A percentile compares a stretch with the other conserved stretches of the same genome.
These are phyloP conservation scores for Bombus polaris DNA, from an alignment of 1,140 invertebrate species.

Conservation along the genomic window DNA sequence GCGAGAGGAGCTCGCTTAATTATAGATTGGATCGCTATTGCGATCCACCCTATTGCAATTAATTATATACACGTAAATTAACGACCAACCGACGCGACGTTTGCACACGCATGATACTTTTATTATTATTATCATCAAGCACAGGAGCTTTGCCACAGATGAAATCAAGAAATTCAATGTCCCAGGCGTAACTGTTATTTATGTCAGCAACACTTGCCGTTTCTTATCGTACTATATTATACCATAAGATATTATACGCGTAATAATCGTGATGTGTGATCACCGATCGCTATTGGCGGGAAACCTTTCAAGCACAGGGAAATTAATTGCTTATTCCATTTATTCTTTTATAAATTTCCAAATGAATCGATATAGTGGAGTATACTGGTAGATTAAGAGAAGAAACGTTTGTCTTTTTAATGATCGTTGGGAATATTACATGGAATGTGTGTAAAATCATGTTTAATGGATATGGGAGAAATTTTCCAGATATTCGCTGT, in stretches of 20 bases:
- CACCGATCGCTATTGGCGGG: not conserved
- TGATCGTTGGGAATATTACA: not conserved
- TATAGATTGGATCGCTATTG: not conserved
- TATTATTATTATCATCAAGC: not conserved
- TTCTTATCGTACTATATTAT: too few species aligned
- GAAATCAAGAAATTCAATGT: too few species aligned
- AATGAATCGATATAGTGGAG: not conserved
- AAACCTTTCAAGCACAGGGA: not conserved
- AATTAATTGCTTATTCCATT: not conserved
- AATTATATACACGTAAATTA: not conserved
- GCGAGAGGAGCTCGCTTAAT: not conserved
- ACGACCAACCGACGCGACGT: conserved; percentile 8
- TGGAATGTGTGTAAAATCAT: not conserved
- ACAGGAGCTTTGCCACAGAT: too few species aligned
- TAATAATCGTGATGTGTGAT: too few species aligned
- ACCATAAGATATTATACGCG: too few species aligned
- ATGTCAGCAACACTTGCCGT: too few species aligned
- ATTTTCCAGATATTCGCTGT: not conserved
- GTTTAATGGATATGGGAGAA: not conserved
- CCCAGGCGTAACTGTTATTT: too few species aligned
- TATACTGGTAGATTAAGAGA: not conserved
- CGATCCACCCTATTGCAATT: too few species aligned
- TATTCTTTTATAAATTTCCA: not conserved
- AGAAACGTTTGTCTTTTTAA: not conserved
- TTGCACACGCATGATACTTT: conserved; percentile 1